Base-by-base conservation (phyloP, 1,140 invertebrate genomes). In the Drosophila ercepeae region DNA sequence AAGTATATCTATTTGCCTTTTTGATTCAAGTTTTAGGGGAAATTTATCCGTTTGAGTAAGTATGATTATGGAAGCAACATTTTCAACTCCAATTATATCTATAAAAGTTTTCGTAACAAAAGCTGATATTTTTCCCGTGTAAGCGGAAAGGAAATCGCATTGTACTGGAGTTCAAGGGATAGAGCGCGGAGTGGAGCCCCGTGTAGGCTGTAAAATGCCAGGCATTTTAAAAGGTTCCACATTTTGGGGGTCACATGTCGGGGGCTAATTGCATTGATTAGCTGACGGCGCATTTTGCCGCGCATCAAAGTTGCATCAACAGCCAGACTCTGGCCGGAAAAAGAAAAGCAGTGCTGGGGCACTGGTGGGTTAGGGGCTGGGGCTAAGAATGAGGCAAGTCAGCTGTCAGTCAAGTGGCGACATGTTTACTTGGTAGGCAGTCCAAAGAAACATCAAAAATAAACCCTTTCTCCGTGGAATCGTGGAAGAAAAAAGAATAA, bases 251-350 rank as follows among this genome's bases (percentile, higher is more conserved):
- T 78, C 75, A 76, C 61, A 63, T 45, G 71, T 68, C 51, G 64
- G 77, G 67, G 82, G 82, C 82, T 88, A 88, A 88, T 88, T 88
- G 82, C 83, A 88, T 88, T 88, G 83, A 88, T 88, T 88, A 88
- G 82, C 82, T 88, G 82, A 84, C 81, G 82, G 81, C 61, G 82
- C 81, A 61, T 81, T 84, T 88, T 84, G 81, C 68, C 75, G 76
- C 82, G 65, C 79, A 83, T 83, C 81, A 84, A 83, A 84, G 79
- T 55, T 57, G 63, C 51, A 36, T 27, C 44, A 27, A 25, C 27
- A 25, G 44, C 18, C 46, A 39, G 42, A 7, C 36, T 5, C 4
- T 3, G n/a, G 29, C 29, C 29, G 29, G 6, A 32, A 32, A 32
- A 32, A 1, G 54, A 69, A 71, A 49, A 70, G 21, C n/a, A n/a